These are phyloP conservation scores for Lymantria dispar DNA, from an alignment of 2,888 invertebrate species.

Conservation along the genomic window DNA sequence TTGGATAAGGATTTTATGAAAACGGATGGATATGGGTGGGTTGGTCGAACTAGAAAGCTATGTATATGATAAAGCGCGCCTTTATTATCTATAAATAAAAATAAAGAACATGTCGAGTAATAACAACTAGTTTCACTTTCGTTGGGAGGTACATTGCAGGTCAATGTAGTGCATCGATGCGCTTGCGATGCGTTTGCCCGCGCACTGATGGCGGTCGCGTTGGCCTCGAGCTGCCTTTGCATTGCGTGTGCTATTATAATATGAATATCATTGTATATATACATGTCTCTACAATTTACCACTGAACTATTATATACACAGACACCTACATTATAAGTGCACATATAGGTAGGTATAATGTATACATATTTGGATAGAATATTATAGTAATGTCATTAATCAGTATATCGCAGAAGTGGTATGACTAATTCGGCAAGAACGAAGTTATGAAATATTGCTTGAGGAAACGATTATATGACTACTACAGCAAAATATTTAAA, in stretches of 20 bases:
- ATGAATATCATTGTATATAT: conserved; percentile 11
- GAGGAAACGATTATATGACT: no score
- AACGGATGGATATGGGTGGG: no score
- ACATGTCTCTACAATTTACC: no score
- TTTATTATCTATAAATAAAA: conserved; percentile 40
- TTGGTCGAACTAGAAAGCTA: neutral
- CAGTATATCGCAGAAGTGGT: no score
- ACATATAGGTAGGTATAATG: no score
- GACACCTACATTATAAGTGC: no score
- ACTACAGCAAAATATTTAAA: neutral
- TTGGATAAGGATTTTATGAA: no score
- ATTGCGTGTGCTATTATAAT: conserved; percentile 28
- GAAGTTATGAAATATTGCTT: no score
- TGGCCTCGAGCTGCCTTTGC: conserved; percentile 38
- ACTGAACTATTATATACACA: no score
- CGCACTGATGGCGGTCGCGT: conserved; percentile 3
- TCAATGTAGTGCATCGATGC: conserved; percentile 54
- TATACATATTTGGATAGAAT: no score
- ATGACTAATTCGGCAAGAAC: no score
- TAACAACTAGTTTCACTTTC: conserved; percentile 71
- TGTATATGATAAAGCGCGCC: conserved; percentile 29
- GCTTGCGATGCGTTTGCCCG: conserved; percentile 37
- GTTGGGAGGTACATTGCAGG: conserved; percentile 54
- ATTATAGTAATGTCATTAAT: no score
- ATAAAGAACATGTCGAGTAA: conserved; percentile 49